Evolutionary conservation across 2,888 invertebrate genomes (phyloP), one percentile per base, ranked within the genome.

Genomic region (Tetheella fluctuosa): DNA sequence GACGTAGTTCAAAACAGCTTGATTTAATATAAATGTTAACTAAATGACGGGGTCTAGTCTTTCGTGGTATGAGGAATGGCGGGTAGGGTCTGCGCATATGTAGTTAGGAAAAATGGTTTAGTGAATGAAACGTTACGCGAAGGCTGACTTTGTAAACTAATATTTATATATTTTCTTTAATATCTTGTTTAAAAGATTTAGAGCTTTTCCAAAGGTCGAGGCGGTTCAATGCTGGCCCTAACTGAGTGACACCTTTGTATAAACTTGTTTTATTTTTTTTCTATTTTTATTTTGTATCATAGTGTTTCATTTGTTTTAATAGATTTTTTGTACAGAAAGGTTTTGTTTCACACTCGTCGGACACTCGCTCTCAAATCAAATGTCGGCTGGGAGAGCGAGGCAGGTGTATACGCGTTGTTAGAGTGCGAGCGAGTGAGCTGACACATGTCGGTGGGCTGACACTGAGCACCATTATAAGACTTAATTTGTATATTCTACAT

Each of bases 141-240:
- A 91, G 90, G 88, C 90, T 90, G 90, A 90, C 86, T 86, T 86
- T 84, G 83, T 77, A 78, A 80, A 74, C 77, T 78, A 80, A 83
- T 81, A 78, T 82, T 81, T 79, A 79, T 48, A 10, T 48, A 60
- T 66, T 72, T 68, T 67, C 53, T 60, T 62, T 52, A 57, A 58
- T 58, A 55, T 57, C 54, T 61, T 65, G 64, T 63, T 67, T 55
- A 20, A 55, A 55, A 30, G 20, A 55, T 55, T 55, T 48, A 48
- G 48, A 48, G 48, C 48, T 20, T 48, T 48, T 20, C 48, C 48
- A 48, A 48, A 48, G 48, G 48, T 48, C 48, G 17, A 34, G 55
- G 17, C 23, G 55, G 55, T 13, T 34, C 54, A n/a, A 55, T 48
- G 48, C 23, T 55, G 55, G 55, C 37, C 34, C 34, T 2, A 12